Percentiles rank a stretch among this genome's conserved stretches.
phyloP scores from a whole-genome alignment of 2,888 invertebrate species.

The Hirtodrosophila alboralis region DNA sequence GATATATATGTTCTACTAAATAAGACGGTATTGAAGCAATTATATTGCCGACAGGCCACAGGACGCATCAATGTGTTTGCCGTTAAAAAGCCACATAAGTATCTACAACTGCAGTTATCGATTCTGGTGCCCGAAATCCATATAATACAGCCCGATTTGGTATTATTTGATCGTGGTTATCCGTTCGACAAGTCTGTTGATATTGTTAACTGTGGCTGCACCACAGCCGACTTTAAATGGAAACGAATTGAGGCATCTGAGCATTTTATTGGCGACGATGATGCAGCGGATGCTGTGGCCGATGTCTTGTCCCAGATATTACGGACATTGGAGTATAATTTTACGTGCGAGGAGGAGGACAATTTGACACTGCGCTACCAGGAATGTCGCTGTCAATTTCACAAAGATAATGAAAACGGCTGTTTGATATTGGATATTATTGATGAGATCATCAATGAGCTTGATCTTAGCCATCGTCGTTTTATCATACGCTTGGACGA shows the following conservation, averaged over 20 bases:
- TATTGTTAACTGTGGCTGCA: constrained; percentile 65
- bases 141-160: constrained; percentile 64
- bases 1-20: constrained; percentile 68
- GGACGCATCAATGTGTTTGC: constrained; percentile 69
- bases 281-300: constrained; percentile 53
- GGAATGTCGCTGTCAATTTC: constrained; percentile 64
- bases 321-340: constrained; percentile 68
- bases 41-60: constrained; percentile 54
- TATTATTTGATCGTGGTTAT: constrained; percentile 66
- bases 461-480: constrained; percentile 67
- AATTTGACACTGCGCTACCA: constrained; percentile 71
- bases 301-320: constrained; percentile 75
- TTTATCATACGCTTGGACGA: constrained; percentile 36
- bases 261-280: constrained; percentile 53
- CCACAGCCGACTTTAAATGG: constrained; percentile 73
- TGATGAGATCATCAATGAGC: constrained; percentile 68
- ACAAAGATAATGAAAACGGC: constrained; percentile 30
- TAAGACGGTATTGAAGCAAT: constrained; percentile 45
- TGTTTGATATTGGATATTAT: constrained; percentile 60
- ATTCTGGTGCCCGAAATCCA: constrained; percentile 65
- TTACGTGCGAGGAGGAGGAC: constrained; percentile 51
- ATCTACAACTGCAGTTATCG: constrained; percentile 47
- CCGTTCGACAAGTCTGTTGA: constrained; percentile 53
- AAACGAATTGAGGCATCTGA: constrained; percentile 58
- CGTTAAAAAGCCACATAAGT: constrained; percentile 53